Percentiles rank a stretch among this genome's conserved stretches.
phyloP scores from a whole-genome alignment of 2,888 invertebrate species.

The Macrophya annulata region DNA sequence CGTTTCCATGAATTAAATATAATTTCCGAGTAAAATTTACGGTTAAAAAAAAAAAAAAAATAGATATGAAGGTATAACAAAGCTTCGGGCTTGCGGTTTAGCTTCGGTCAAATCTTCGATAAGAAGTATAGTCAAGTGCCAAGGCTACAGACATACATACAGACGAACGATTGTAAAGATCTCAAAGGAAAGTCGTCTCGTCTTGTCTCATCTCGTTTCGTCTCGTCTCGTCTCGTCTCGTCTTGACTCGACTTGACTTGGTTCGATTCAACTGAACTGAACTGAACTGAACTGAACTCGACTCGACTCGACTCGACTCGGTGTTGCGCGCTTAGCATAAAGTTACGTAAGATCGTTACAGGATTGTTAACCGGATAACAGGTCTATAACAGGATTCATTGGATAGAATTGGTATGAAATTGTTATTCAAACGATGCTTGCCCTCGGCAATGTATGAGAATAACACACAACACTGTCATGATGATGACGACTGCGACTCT shows the following conservation, averaged over 20 bases:
- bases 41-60: no score
- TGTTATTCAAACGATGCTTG: constrained; percentile 34
- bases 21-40: no score
- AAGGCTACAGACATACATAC: constrained; percentile 55
- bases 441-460: not conserved
- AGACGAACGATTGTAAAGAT: not conserved
- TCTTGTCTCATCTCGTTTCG: not conserved
- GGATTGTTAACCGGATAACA: constrained; percentile 49
- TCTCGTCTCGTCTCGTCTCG: no score
- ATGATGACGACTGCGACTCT: not conserved
- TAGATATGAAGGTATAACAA: no score
- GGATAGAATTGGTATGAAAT: constrained; percentile 42
- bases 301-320: not conserved
- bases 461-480: constrained; percentile 5
- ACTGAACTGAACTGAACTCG: not conserved
- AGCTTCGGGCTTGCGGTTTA: not conserved
- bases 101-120: not conserved
- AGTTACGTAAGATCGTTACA: constrained; percentile 47
- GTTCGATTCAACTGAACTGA: no score
- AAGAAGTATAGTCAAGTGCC: constrained; percentile 60
- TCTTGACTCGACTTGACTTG: no score
- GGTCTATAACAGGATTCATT: constrained; percentile 34
- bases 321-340: not conserved
- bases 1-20: no score
- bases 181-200: constrained; percentile 26